Evolutionary conservation across 2,888 invertebrate species (phyloP), one percentile per base, ranked within the genome.

Genomic region (Caenorhabditis sp.): DNA sequence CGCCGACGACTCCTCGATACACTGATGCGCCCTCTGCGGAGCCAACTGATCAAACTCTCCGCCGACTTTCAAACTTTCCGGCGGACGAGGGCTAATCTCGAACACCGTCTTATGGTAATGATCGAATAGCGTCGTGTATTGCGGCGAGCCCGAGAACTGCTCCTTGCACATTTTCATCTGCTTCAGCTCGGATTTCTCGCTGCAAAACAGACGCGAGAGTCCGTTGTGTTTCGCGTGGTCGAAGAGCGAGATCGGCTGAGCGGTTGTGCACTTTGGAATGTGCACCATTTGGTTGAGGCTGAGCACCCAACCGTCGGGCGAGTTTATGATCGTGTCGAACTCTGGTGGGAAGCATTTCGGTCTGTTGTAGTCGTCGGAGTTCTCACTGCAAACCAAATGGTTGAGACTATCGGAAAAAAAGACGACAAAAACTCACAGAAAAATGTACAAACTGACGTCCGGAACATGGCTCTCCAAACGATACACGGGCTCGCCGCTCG

Each of bases 71-170:
- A 12, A 38, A 10, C 14, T 44, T 14, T 26, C 26, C 54, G 51
- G n/a, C 2, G 22, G 14, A 28, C 49, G 49, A 5, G 54, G 10
- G 3, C 19, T 1, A 35, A 77, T 77, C 49, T 77, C 61, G 26
- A 82, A 82, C 1, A 38, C 59, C 2, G 77, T 58, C 56, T 82
- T 82, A 54, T 82, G 82, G 31, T 69, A 82, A 47, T 82, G 82
- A 41, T 82, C 82, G 69, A 69, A 82, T 22, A 82, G 79, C 12
- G 82, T 82, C 16, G 38, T 24, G 24, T 74, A 82, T 41, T 79
- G 58, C 2, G 61, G 44, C 6, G 49, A 31, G 0, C 41, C 38
- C 1, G 63, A 26, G 8, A 38, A 63, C 5, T 26, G 41, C 0
- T 22, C 16, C 12, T 3, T 2, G 2, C 51, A 68, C 2, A n/a